Evolutionary conservation across 2,888 invertebrate genomes (phyloP).

Genomic region (Drepanosiphum platanoidis): DNA sequence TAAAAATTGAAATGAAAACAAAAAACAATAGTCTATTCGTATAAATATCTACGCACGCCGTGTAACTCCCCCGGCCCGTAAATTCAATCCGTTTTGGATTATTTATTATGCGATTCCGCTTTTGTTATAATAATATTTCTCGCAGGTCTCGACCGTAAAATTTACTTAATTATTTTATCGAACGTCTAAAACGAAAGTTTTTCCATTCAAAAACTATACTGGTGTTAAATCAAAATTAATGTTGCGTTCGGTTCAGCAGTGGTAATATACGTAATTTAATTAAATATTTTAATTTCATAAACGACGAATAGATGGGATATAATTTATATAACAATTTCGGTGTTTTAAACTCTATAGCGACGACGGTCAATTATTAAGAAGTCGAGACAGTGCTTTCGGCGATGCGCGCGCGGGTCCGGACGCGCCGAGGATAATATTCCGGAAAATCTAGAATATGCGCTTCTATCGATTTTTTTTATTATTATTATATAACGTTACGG

Average conservation of each 20-base stretch:
- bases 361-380: not conserved
- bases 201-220: not conserved
- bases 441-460: not conserved
- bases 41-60: too few relatives aligned
- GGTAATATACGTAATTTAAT: not conserved
- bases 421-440: not conserved
- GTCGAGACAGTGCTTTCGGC: not conserved
- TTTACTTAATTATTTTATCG: not conserved
- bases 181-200: not conserved
- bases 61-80: not conserved
- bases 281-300: conserved; percentile 10
- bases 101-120: not conserved
- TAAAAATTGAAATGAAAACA: too few relatives aligned
- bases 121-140: not conserved
- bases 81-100: not conserved
- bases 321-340: not conserved
- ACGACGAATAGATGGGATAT: not conserved
- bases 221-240: conserved; percentile 31
- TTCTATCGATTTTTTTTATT: not conserved
- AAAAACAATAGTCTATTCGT: too few relatives aligned
- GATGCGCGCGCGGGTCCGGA: too few relatives aligned
- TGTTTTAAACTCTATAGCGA: not conserved
- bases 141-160: not conserved
- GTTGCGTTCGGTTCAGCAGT: conserved; percentile 2
- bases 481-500: not conserved